Base-by-base conservation (phyloP, 2,888 invertebrate genomes). In the Cheilosia vulpina region DNA sequence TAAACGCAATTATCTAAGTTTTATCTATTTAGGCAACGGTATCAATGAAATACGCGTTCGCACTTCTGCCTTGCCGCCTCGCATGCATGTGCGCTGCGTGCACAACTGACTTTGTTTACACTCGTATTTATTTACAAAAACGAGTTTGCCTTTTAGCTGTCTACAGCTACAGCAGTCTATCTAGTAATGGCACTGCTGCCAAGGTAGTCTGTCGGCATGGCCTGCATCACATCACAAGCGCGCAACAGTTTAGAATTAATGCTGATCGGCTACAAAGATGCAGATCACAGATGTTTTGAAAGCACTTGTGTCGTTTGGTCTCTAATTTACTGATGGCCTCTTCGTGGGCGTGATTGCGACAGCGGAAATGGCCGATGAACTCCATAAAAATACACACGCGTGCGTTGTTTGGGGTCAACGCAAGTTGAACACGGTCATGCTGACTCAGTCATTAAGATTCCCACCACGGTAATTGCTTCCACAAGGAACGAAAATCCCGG, bases 331-430 rank as follows among this genome's bases (percentile, higher is more conserved):
- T 38, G 38, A 38, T 13, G 38, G 11, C 13, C 13, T 38, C 45
- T 4, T 38, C 52, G 76, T 55, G 65, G 71, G 81, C 58, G 77
- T 63, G 50, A 34, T 63, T 65, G 52, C 13, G 47, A 38, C 73
- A 75, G 38, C 75, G 65, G 62, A 83, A 78, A 83, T 34, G 57
- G 62, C 17, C 72, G 41, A 65, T 80, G 80, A 80, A 84, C 84
- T 53, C 13, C 19, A 31, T 73, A 21, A 27, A 55, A 31, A 31
- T 31, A 31, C 17, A 17, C 45, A 13, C 38, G 38, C 55, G 47
- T 17, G 47, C 17, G 15, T 24, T 63, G 17, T 34, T 53, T 34
- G 79, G 79, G 79, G 71, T 72, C 58, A 75, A 75, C 50, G 57
- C 24, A 66, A 60, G 13, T 52, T 57, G 62, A 55, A 53, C 50